Evolutionary conservation across 2,113 vertebrate genomes (phyloP).

Genomic region (Mobula birostris): DNA sequence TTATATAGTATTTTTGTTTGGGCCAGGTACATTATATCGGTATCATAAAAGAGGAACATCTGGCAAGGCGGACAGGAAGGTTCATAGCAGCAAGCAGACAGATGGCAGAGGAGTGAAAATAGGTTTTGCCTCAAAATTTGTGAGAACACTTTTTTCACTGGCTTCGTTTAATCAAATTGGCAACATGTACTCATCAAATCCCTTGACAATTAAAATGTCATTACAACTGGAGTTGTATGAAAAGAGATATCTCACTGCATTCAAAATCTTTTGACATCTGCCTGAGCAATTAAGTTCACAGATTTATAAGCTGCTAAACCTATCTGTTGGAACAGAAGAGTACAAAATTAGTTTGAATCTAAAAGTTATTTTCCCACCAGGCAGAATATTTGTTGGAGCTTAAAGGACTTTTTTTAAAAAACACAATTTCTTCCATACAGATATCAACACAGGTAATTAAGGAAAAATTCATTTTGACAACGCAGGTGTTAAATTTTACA

Average conservation of each 20-base stretch:
- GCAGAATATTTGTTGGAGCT: not conserved
- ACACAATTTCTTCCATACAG: not conserved
- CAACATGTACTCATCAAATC: not conserved
- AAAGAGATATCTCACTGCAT: not conserved
- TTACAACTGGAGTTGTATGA: not conserved
- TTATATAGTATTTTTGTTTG: not conserved
- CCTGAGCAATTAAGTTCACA: not conserved
- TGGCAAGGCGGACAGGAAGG: not conserved
- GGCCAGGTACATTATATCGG: not conserved
- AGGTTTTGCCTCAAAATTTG: conserved; percentile 15
- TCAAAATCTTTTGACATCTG: not conserved
- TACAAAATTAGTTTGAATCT: not conserved
- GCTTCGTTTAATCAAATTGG: not conserved
- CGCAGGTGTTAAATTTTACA: not conserved
- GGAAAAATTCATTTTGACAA: not conserved
- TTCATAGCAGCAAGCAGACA: not conserved
- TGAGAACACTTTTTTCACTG: not conserved
- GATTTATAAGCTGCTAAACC: not conserved
- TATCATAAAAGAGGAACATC: not conserved
- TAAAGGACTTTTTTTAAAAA: too few species aligned
- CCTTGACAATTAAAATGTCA: conserved; percentile 10
- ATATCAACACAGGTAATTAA: not conserved
- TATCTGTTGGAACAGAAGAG: not conserved
- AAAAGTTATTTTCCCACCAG: not conserved
- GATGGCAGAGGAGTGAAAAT: conserved; percentile 4